Base-by-base conservation (phyloP, 2,797 vertebrate species). In the Melanogrammus aeglefinus region DNA sequence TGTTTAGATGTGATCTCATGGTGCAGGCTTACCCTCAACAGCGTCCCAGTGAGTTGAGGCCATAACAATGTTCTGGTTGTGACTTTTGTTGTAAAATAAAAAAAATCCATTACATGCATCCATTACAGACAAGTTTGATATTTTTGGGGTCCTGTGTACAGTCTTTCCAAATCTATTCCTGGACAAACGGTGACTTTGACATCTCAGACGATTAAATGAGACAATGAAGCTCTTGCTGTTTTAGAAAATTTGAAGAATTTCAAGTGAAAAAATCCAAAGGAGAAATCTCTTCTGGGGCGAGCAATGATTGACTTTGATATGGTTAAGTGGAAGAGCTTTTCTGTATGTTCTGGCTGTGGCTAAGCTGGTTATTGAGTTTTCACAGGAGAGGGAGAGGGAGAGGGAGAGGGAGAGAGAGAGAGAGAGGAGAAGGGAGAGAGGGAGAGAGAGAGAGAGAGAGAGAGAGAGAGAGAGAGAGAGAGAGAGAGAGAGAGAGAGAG, bases 241-340 rank as follows among this genome's bases (percentile, higher is more conserved):
- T 81, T 74, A 78, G 24, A 80, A n/a, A n/a, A 21, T 57, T 0
- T 57, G 51, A 57, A 57, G 51, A 21, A 57, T 57, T 51, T 57
- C 6, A 57, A 57, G 21, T 57, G 51, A 57, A 57, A 57, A 57
- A 0, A 51, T 76, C 79, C 39, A 79, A 57, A 76, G 78, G 77
- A 78, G 83, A 88, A 89, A 81, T 77, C 75, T 77, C 78, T 84
- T 89, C 79, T 85, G 74, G 83, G 80, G 79, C 78, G 86, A 47
- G 75, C 81, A 81, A 89, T 57, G 82, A 63, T 72, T 77, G 88
- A 84, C 88, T 92, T 92, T 92, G 88, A 92, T 91, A 88, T 91
- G 87, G 88, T 91, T 90, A 90, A 93, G 89, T 88, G 88, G 82
- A 89, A 84, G 82, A 75, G 86, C 89, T 91, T 89, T 91, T 86